These are phyloP conservation scores for Zaprionus davidi DNA, from an alignment of 1,140 invertebrate genomes.

Conservation along the genomic window DNA sequence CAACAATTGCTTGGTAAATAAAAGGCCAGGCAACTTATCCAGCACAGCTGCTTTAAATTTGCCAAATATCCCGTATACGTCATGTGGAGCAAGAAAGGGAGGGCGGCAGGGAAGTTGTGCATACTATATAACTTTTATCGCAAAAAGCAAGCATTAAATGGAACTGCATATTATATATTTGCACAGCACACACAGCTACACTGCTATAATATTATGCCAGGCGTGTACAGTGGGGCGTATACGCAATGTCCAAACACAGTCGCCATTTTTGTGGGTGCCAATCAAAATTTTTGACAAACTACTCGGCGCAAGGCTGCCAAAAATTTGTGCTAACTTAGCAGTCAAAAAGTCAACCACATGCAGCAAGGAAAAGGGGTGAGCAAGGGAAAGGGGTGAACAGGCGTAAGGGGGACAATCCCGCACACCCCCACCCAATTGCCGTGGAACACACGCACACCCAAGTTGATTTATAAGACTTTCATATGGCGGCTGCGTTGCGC, in stretches of 20 bases:
- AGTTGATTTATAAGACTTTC: slow-evolving; percentile 79
- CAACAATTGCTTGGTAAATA: slow-evolving; percentile 59
- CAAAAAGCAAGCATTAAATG: slow-evolving; percentile 12
- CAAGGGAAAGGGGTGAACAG: too few relatives aligned
- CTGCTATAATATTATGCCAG: not conserved
- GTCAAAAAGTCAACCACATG: slow-evolving; percentile 57
- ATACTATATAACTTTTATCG: slow-evolving; percentile 6
- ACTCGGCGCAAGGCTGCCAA: slow-evolving; percentile 20
- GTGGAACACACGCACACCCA: slow-evolving; percentile 27
- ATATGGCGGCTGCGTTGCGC: slow-evolving; percentile 49
- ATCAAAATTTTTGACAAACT: slow-evolving; percentile 55
- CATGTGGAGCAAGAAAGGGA: not conserved
- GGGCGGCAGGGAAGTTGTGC: not conserved
- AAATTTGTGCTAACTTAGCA: slow-evolving; percentile 42
- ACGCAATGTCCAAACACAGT: slow-evolving; percentile 32
- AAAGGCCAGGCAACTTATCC: slow-evolving; percentile 31
- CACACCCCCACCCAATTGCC: not conserved
- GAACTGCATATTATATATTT: slow-evolving; percentile 24
- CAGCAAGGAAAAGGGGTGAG: not conserved
- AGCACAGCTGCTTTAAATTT: slow-evolving; percentile 51
- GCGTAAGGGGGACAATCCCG: not conserved
- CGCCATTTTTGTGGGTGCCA: slow-evolving; percentile 20
- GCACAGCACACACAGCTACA: not conserved
- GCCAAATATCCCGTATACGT: slow-evolving; percentile 13
- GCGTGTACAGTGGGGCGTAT: slow-evolving; percentile 13